phyloP scores from a whole-genome alignment of 2,888 invertebrate genomes.

The Cosmia pyralina region DNA sequence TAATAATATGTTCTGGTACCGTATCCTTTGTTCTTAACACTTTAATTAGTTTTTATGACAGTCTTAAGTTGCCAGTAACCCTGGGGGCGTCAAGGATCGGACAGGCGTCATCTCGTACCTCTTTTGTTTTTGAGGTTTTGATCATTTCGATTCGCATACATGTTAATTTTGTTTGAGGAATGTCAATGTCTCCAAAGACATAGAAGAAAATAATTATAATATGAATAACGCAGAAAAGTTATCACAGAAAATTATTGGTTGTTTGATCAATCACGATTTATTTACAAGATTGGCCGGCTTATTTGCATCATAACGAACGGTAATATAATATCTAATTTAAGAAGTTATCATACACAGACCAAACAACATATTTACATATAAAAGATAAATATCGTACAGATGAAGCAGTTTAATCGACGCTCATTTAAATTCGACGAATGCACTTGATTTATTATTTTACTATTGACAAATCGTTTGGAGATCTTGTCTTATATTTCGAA shows the following conservation, averaged over 20 bases:
- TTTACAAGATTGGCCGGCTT: conserved; percentile 25
- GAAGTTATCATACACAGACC: conserved; percentile 46
- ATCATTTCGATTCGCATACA: conserved; percentile 3
- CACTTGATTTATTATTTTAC: conserved; percentile 66
- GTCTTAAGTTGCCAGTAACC: conserved; percentile 43
- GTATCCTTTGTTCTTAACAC: conserved; percentile 70
- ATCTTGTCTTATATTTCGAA: conserved; percentile 61
- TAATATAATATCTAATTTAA: conserved; percentile 54
- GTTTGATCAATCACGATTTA: conserved; percentile 39
- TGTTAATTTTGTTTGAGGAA: conserved; percentile 8
- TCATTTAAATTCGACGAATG: conserved; percentile 65
- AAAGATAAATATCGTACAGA: conserved; percentile 60
- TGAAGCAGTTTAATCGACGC: conserved; percentile 60
- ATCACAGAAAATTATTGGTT: conserved; percentile 21
- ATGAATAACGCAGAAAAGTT: conserved; percentile 9
- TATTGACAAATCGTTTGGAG: conserved; percentile 66
- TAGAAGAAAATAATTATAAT: neutral
- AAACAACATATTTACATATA: conserved; percentile 60
- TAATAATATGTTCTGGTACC: conserved; percentile 63
- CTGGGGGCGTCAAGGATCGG: conserved; percentile 49
- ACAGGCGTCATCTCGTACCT: conserved; percentile 16
- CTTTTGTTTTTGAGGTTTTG: conserved; percentile 9
- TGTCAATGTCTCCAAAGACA: conserved; percentile 9
- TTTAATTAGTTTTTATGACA: conserved; percentile 76
- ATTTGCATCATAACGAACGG: conserved; percentile 45